Percentiles rank a stretch among this genome's conserved stretches.
These are phyloP conservation scores for Leptinotarsa texana DNA, from an alignment of 1,140 invertebrate species.

Conservation along the genomic window DNA sequence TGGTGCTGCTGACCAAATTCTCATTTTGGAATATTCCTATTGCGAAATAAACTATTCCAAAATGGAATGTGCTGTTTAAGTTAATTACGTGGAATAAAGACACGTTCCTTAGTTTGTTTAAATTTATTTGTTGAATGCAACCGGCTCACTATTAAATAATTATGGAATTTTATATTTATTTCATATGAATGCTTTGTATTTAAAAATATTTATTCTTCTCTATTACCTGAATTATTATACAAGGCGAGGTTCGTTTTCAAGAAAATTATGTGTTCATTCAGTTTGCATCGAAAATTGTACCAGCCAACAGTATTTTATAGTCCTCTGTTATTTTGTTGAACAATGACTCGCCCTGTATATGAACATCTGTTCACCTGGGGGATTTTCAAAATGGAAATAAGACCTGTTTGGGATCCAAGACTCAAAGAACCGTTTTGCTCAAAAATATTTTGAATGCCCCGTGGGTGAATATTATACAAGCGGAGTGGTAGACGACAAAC, in stretches of 20 bases:
- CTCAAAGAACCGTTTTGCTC: too few relatives aligned
- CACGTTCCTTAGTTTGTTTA: neutral
- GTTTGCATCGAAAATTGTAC: conserved; percentile 10
- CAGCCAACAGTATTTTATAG: conserved; percentile 1
- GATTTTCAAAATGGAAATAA: neutral
- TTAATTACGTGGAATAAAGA: neutral
- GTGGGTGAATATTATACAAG: too few relatives aligned
- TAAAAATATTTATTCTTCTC: conserved; percentile 28
- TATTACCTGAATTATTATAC: conserved; percentile 21
- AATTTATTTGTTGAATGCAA: conserved; percentile 8
- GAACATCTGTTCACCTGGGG: neutral
- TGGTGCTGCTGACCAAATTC: too few relatives aligned
- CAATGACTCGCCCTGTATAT: neutral
- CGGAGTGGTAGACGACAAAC: too few relatives aligned
- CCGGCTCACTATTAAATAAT: conserved; percentile 23
- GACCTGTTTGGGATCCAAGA: neutral
- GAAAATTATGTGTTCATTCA: conserved; percentile 21
- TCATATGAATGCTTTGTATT: conserved; percentile 13
- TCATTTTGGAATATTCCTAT: too few relatives aligned
- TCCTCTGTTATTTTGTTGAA: neutral
- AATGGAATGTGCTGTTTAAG: neutral
- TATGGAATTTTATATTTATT: conserved; percentile 28
- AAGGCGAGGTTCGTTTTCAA: neutral
- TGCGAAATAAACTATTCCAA: neutral
- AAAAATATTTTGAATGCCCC: too few relatives aligned